Evolutionary conservation across 2,888 invertebrate genomes (phyloP), one percentile per base, ranked within the genome.

Genomic region (Taphrorychus bicolor): DNA sequence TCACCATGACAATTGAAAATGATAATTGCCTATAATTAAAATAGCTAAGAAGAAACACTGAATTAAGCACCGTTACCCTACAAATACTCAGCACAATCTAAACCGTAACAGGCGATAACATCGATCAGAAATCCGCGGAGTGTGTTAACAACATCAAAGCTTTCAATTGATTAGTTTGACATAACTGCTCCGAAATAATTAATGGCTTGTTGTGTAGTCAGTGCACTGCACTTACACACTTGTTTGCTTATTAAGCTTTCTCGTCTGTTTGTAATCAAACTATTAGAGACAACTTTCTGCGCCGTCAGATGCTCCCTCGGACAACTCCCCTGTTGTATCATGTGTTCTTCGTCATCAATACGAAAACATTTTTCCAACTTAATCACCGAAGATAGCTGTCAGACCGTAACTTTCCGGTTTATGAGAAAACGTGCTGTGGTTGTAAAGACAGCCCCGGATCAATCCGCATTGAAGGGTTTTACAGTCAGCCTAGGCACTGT

Each of bases 131-230:
- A 45, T 45, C 17, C 45, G 45, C 45, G 14, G 45, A 45, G 45
- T 45, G 45, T 45, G 45, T 45, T 45, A 45, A 45, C 45, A 45
- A 45, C 45, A 45, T 45, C 45, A 45, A 59, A 51, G 59, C 51
- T 51, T 32, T 59, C 49, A 19, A 59, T 59, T 59, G 59, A 59
- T 59, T 59, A 59, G 49, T 59, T 59, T 32, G 59, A 59, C 49
- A 49, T 49, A 59, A 59, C 49, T 59, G 49, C 51, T 48, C 16
- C 19, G 49, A 7, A 23, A 59, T 59, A 59, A 59, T 59, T 59
- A 59, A 59, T 24, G 32, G 45, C 16, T 45, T 17, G 45, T 45
- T 45, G 45, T n/a, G n/a, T 45, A 16, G 45, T n/a, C 14, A 17
- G 16, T 45, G 2, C n/a, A n/a, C 16, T 45, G 17, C 17, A 17